phyloP scores from a whole-genome alignment of 2,888 invertebrate genomes.

The Eurytoma adleriae region DNA sequence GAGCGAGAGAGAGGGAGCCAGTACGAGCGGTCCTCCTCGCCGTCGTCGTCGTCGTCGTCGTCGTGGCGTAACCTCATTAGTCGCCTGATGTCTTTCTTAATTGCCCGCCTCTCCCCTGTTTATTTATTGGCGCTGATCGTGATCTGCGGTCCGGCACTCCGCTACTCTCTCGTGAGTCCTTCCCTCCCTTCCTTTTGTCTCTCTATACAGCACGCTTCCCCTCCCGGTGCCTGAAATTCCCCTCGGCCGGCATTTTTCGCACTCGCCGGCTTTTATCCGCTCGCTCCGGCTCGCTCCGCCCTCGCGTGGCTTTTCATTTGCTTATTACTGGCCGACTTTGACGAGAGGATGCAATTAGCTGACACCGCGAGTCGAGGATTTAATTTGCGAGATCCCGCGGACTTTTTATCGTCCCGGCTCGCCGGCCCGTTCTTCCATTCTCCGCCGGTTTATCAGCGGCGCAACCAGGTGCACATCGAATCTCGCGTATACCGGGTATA shows the following conservation, averaged over 20 bases:
- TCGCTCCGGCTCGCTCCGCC: background rate
- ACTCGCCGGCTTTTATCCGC: background rate
- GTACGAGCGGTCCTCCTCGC: too few relatives aligned
- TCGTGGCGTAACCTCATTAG: constrained; percentile 71
- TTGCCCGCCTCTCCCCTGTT: constrained; percentile 67
- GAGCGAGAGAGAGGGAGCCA: background rate
- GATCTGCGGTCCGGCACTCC: constrained; percentile 62
- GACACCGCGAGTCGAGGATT: background rate
- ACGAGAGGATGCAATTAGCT: too few relatives aligned
- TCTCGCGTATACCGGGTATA: constrained; percentile 58
- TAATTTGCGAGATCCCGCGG: background rate
- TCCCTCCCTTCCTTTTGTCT: background rate
- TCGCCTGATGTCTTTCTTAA: constrained; percentile 73
- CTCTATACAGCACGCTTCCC: background rate
- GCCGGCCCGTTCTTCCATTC: background rate
- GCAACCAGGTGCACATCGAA: constrained; percentile 59
- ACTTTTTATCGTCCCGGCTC: background rate
- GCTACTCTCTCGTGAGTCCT: constrained; percentile 38
- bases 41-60: constrained; percentile 49
- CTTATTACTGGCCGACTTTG: too few relatives aligned
- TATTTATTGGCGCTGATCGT: constrained; percentile 70
- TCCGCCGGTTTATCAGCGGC: constrained; percentile 13
- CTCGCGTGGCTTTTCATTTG: background rate
- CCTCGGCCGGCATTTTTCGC: background rate
- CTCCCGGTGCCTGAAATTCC: background rate